Base-by-base conservation (phyloP, 2,797 vertebrate genomes). In the Muraenolepis orangiensis region DNA sequence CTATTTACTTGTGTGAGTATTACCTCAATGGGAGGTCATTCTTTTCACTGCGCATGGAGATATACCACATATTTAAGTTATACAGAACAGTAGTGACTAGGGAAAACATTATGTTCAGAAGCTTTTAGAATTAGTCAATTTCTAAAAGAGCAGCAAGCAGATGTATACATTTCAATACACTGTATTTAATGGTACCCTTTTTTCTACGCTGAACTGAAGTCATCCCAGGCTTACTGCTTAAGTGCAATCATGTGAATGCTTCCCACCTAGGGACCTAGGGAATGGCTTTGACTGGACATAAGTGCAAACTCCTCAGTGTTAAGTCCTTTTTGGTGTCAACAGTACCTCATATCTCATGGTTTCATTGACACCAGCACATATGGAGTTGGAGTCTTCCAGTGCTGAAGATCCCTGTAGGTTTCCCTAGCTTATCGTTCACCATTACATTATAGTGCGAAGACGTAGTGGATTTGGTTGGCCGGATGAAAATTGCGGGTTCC, bases 401-500 rank as follows among this genome's bases (percentile, higher is more conserved):
- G 68, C 66, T n/a, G 80, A 51, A 74, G 71, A 76, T 82, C 77
- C 40, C 30, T 23, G 38, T 80, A 26, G 64, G 66, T 76, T 78
- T 79, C 57, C 72, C 73, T 51, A 83, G 83, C 82, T 80, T 74
- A 80, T 86, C 73, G 40, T 77, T 85, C 86, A 76, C 76, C 73
- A 46, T 79, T 79, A 76, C 84, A 88, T 89, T 76, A 77, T 82
- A 83, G 80, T 82, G 82, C 81, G 69, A 72, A 82, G 85, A 64
- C 10, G 10, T 12, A 64, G 57, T 85, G 79, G 85, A 80, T 81
- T 46, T 88, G 79, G 88, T 84, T 87, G 87, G 76, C 70, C 71
- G 75, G 85, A 86, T 91, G 87, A 90, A 89, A 89, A 86, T 85
- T 70, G 67, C 80, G 77, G 82, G 87, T 89, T 90, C 81, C 80